A percentile compares a stretch with the other conserved stretches of the same genome.
phyloP scores from a whole-genome alignment of 1,140 invertebrate species.

The Drosophila yakuba region DNA sequence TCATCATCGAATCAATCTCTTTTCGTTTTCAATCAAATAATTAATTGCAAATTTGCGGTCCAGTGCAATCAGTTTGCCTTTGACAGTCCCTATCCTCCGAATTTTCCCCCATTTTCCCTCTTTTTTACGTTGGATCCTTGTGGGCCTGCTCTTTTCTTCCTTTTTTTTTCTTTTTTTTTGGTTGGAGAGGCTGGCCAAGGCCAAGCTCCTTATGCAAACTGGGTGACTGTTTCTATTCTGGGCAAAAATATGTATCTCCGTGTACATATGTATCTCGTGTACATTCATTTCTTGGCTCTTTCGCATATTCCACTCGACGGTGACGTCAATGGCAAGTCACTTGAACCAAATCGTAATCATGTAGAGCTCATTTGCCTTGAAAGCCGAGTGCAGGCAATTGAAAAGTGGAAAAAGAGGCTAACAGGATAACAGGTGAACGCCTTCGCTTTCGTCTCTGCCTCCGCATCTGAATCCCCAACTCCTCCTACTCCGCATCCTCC shows the following conservation, averaged over 20 bases:
- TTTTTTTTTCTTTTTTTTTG: neutral
- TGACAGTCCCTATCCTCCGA: neutral
- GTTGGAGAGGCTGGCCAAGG: slow-evolving; percentile 22
- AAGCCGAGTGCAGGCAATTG: slow-evolving; percentile 65
- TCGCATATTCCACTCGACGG: slow-evolving; percentile 22
- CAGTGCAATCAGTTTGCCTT: slow-evolving; percentile 42
- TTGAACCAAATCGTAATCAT: slow-evolving; percentile 74
- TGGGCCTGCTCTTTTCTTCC: slow-evolving; percentile 19
- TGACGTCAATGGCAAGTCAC: slow-evolving; percentile 60
- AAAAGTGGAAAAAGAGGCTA: slow-evolving; percentile 68
- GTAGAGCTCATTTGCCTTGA: slow-evolving; percentile 74
- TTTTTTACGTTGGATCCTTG: neutral
- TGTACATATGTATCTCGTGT: slow-evolving; percentile 5
- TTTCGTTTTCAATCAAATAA: slow-evolving; percentile 47
- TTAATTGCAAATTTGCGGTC: slow-evolving; percentile 50
- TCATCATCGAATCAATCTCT: slow-evolving; percentile 42
- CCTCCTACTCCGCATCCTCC: neutral
- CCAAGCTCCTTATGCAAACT: slow-evolving; percentile 34
- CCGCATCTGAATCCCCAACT: no score
- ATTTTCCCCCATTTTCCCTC: neutral
- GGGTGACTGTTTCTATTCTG: slow-evolving; percentile 40
- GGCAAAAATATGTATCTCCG: slow-evolving; percentile 10
- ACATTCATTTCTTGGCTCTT: slow-evolving; percentile 37
- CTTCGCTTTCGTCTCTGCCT: neutral
- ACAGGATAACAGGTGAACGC: slow-evolving; percentile 57